Base-by-base conservation (phyloP, 2,113 vertebrate genomes). In the Dascyllus trimaculatus region DNA sequence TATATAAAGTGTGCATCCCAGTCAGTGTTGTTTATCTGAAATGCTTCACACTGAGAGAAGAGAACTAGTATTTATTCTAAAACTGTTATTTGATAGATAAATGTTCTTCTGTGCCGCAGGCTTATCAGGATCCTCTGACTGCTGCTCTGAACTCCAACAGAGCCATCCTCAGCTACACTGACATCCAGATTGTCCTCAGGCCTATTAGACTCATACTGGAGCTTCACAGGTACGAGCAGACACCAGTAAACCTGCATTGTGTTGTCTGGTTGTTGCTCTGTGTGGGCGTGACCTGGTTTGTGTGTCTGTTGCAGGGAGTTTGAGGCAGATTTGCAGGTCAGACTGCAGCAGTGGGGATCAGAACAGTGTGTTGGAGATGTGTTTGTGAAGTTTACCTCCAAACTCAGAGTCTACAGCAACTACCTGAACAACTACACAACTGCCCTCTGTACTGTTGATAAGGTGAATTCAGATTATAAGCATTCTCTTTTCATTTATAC, bases 341-440 rank as follows among this genome's bases (percentile, higher is more conserved):
- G 94, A 69, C 78, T 96, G 52, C 86, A 91, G 78, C 93, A 94
- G 46, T 96, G 95, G 96, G 88, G 88, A 6, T 93, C 95, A 1
- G 78, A 92, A 35, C 95, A 96, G 77, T 94, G 95, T 65, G 70
- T 96, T 2, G 95, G 95, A 29, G 95, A 96, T 14, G 88, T 95
- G 81, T 90, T 94, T 60, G 45, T 93, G 0, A 95, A 93, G 24
- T 93, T 96, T 75, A 94, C 92, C 85, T 93, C 89, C 40, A 92
- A 90, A 18, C 68, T 97, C 80, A 86, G 92, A 67, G 89, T 80
- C 11, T 94, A 94, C 38, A 94, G 92, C 71, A 96, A 95, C 90
- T 96, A 96, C 85, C 94, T 96, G 74, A 96, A 96, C 88, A 96
- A 95, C 84, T 96, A 97, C 66, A 69, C 92, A 11, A 93, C 94